Percentiles rank a stretch among this genome's conserved stretches.
phyloP scores from a whole-genome alignment of 1,140 invertebrate genomes.

The Bombus superbus region DNA sequence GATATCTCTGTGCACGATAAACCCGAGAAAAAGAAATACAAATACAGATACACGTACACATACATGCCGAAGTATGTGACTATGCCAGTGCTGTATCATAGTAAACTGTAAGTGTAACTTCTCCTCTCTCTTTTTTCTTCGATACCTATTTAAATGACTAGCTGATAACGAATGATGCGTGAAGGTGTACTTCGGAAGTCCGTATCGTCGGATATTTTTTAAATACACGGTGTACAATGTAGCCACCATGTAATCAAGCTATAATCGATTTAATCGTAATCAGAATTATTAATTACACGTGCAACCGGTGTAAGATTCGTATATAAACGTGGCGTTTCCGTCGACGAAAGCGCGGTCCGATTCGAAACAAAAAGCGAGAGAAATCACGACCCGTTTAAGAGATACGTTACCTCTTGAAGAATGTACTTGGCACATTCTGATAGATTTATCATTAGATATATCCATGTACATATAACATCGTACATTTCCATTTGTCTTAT shows the following conservation, averaged over 20 bases:
- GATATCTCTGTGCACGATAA: slow-evolving; percentile 45
- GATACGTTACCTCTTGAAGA: not conserved
- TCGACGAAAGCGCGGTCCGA: slow-evolving; percentile 10
- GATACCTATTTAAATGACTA: slow-evolving; percentile 72
- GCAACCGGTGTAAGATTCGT: slow-evolving; percentile 19
- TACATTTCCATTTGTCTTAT: not conserved
- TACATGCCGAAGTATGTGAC: slow-evolving; percentile 66
- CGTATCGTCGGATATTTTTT: slow-evolving; percentile 59
- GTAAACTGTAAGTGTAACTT: slow-evolving; percentile 79
- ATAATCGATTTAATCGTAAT: slow-evolving; percentile 34
- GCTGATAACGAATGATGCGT: slow-evolving; percentile 37
- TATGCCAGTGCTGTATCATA: slow-evolving; percentile 80
- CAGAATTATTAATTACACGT: not conserved
- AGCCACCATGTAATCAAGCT: slow-evolving; percentile 47
- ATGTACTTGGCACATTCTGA: slow-evolving; percentile 4
- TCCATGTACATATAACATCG: not conserved
- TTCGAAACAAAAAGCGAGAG: not conserved
- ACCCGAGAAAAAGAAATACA: slow-evolving; percentile 24
- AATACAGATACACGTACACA: slow-evolving; percentile 30
- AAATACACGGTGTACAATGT: slow-evolving; percentile 59
- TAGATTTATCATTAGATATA: not conserved
- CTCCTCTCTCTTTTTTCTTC: slow-evolving; percentile 67
- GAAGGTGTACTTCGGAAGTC: slow-evolving; percentile 50
- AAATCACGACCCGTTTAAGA: not conserved
- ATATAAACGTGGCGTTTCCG: slow-evolving; percentile 31